Conservation (phyloP, 2,797 vertebrate genomes). For the Pyrocephalus nanus region DNA sequence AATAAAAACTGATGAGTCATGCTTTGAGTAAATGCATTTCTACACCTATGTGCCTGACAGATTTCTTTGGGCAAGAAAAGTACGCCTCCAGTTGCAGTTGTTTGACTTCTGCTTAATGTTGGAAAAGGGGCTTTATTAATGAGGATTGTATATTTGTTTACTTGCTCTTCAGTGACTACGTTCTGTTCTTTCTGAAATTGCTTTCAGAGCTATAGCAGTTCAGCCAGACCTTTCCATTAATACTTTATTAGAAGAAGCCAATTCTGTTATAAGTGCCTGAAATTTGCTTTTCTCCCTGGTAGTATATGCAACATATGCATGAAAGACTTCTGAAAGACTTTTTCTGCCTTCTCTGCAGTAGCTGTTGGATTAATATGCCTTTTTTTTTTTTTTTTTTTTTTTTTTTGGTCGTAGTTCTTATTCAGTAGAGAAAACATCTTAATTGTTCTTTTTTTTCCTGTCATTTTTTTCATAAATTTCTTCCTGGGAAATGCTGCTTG, state of each 20-base stretch:
- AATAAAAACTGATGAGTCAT: neutral
- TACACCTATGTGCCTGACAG: neutral
- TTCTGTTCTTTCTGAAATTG: neutral
- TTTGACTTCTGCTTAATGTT: neutral
- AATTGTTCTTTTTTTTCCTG: neutral
- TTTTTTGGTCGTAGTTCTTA: neutral
- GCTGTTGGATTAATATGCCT: neutral
- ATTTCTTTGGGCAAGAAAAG: neutral
- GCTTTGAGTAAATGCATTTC: neutral
- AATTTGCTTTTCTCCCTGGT: neutral
- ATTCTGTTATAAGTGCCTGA: neutral
- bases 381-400: neutral
- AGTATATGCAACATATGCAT: neutral
- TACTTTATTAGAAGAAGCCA: slow-evolving; percentile 34
- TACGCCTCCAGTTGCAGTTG: neutral
- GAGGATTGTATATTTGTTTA: neutral
- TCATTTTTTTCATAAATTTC: neutral
- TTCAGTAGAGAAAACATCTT: neutral
- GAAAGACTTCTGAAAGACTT: neutral
- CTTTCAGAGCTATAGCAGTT: neutral
- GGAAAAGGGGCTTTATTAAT: slow-evolving; percentile 22
- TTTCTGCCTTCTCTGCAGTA: neutral
- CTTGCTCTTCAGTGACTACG: neutral
- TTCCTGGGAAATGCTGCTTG: neutral
- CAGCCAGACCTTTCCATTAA: slow-evolving; percentile 34